These are phyloP conservation scores for Acipenser ruthenus DNA, from an alignment of 2,797 vertebrate genomes.

Conservation along the genomic window DNA sequence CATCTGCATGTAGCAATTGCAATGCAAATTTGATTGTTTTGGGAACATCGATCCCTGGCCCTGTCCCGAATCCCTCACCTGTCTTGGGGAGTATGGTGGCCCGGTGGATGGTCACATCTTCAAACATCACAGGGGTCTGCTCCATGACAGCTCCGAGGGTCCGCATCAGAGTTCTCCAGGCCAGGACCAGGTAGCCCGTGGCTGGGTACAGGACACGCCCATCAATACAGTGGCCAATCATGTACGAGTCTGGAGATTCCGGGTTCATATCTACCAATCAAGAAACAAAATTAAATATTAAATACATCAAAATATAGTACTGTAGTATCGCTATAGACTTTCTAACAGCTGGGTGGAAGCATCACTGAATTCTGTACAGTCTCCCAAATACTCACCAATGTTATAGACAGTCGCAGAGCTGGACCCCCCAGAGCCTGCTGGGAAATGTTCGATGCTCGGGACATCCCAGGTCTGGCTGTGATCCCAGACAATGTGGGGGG, in stretches of 20 bases:
- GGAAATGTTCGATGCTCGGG: constrained; percentile 72
- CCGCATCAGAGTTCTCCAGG: constrained; percentile 76
- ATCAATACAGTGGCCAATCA: constrained; percentile 84
- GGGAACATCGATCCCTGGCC: too few species aligned
- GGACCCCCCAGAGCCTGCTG: constrained; percentile 62
- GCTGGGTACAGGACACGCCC: constrained; percentile 85
- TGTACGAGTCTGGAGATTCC: constrained; percentile 80
- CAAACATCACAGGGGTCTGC: constrained; percentile 68
- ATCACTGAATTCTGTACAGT: too few species aligned
- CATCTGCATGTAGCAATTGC: too few species aligned
- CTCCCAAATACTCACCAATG: constrained; percentile 60
- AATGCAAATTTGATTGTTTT: too few species aligned
- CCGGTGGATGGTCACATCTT: constrained; percentile 82
- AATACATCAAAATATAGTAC: too few species aligned
- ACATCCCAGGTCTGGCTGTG: constrained; percentile 87
- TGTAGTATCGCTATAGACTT: too few species aligned
- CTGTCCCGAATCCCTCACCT: constrained; percentile 49
- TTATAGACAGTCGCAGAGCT: constrained; percentile 68
- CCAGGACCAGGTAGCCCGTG: constrained; percentile 82
- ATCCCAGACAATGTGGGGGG: constrained; percentile 83
- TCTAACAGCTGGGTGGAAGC: too few species aligned
- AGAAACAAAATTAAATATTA: constrained; percentile 1
- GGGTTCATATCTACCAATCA: constrained; percentile 63
- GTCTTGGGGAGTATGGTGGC: constrained; percentile 85
- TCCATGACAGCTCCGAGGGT: constrained; percentile 62